These are phyloP conservation scores for Amphiprion ocellaris DNA, from an alignment of 2,113 vertebrate genomes.

Conservation along the genomic window DNA sequence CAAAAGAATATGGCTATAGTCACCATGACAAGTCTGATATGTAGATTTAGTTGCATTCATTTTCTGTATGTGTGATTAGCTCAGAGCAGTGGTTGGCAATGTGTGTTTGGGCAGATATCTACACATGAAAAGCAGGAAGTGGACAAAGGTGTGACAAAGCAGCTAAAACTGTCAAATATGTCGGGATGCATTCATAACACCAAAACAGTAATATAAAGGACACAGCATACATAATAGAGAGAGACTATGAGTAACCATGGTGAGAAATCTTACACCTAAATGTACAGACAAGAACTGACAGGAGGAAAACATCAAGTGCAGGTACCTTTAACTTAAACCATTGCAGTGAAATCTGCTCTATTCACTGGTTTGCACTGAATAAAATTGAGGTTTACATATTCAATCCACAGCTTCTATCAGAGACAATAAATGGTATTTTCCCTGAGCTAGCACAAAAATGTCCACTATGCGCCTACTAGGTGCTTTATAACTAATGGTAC, in stretches of 20 bases:
- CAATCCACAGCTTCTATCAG: conserved; percentile 76
- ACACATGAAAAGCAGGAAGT: conserved; percentile 25
- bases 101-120: conserved; percentile 54
- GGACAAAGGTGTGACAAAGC: conserved; percentile 27
- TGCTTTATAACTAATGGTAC: conserved; percentile 46
- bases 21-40: conserved; percentile 56
- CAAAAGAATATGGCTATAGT: conserved; percentile 68
- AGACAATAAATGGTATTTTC: conserved; percentile 66
- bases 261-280: conserved; percentile 46
- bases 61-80: conserved; percentile 52
- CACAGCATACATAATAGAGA: conserved; percentile 45
- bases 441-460: conserved; percentile 74
- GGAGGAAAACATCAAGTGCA: conserved; percentile 22
- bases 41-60: conserved; percentile 61
- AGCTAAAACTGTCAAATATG: conserved; percentile 50
- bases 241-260: conserved; percentile 30
- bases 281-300: conserved; percentile 40
- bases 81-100: conserved; percentile 59
- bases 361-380: conserved; percentile 15
- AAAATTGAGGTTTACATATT: conserved; percentile 34
- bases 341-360: conserved; percentile 1
- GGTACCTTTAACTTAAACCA: conserved; percentile 8
- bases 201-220: conserved; percentile 54
- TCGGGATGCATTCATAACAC: conserved; percentile 65
- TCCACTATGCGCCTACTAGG: conserved; percentile 41